phyloP scores from a whole-genome alignment of 92 coral and sea anemone genomes.

The Bergia sp. region DNA sequence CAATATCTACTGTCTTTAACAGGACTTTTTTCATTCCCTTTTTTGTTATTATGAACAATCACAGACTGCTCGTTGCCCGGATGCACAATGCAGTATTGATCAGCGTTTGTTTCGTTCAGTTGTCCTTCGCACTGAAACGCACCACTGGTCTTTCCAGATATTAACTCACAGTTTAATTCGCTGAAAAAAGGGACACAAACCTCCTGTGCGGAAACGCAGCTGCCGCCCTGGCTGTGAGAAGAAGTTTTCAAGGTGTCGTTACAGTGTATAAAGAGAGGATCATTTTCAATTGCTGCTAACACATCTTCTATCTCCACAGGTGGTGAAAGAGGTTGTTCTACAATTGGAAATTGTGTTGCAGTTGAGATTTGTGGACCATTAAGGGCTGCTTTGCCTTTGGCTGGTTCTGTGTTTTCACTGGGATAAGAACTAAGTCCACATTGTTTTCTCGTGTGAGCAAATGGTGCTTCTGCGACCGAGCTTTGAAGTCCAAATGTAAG shows the following conservation, averaged over 20 bases:
- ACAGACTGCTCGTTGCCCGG: background rate
- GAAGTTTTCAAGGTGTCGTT: background rate
- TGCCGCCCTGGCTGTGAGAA: background rate
- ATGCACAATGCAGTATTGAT: background rate
- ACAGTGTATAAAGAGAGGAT: background rate
- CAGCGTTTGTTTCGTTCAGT: background rate
- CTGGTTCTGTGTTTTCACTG: no score
- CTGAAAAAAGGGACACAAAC: no score
- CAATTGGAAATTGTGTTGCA: background rate
- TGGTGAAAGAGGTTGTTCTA: background rate
- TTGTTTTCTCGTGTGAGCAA: no score
- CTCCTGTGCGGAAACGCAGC: no score
- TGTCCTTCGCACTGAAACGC: background rate
- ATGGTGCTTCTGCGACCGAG: no score
- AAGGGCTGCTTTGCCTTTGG: no score
- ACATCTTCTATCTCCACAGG: slow-evolving; percentile 2
- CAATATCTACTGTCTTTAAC: slow-evolving; percentile 10
- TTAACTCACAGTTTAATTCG: background rate
- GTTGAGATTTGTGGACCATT: no score
- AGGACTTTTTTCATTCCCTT: no score
- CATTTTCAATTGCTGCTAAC: background rate
- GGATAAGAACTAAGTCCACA: no score
- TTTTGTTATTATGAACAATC: no score
- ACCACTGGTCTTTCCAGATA: background rate
- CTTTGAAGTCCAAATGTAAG: no score